Percentiles rank a stretch among this genome's conserved stretches.
Evolutionary conservation across 2,113 vertebrate species (phyloP).

Genomic region (Arenaria interpres): DNA sequence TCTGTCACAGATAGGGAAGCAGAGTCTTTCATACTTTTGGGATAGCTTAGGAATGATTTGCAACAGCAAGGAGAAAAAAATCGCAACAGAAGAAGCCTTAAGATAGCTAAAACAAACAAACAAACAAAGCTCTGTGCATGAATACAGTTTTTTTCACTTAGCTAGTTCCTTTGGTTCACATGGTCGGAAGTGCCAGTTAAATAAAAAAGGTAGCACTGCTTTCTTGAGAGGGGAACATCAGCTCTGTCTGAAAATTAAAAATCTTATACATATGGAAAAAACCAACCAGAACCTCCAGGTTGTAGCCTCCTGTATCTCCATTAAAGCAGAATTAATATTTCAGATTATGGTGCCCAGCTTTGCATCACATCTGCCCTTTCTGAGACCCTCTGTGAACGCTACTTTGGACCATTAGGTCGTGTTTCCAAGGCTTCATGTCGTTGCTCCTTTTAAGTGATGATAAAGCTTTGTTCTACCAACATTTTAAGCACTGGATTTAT

Average conservation of each 20-base stretch:
- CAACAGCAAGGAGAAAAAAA: neutral
- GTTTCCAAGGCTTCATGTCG: neutral
- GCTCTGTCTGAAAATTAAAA: neutral
- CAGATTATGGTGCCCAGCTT: neutral
- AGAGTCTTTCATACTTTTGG: neutral
- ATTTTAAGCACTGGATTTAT: neutral
- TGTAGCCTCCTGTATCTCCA: neutral
- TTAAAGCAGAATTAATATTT: neutral
- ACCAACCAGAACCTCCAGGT: neutral
- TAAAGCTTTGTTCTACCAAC: slow-evolving; percentile 17
- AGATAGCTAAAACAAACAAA: neutral
- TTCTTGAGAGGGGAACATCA: neutral
- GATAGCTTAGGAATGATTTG: neutral
- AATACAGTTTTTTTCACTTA: neutral
- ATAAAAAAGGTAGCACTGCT: neutral
- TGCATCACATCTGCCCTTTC: neutral
- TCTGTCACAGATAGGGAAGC: neutral
- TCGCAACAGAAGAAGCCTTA: neutral
- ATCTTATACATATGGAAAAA: neutral
- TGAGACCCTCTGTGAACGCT: neutral
- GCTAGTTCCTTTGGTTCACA: neutral
- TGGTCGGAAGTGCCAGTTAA: neutral
- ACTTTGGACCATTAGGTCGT: neutral
- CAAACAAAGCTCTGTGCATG: neutral
- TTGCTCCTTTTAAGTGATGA: neutral